Evolutionary conservation across 1,140 invertebrate genomes (phyloP).

Genomic region (Procambarus clarkii): DNA sequence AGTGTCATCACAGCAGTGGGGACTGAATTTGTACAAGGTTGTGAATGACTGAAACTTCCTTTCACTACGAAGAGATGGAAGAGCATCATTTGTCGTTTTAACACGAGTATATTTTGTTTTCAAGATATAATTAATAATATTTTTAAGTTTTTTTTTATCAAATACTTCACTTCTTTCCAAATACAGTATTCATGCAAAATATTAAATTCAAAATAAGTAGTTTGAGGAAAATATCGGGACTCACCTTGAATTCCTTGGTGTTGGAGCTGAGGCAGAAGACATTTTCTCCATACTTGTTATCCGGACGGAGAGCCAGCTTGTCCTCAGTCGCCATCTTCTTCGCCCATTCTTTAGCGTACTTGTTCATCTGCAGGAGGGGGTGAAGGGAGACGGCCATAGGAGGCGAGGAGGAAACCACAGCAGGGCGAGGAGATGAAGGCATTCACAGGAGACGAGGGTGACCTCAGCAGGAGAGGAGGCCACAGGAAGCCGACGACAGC

Average conservation of each 20-base stretch:
- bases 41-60: no score
- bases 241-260: slow-evolving; percentile 52
- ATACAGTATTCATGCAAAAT: no score
- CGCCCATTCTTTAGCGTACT: slow-evolving; percentile 89
- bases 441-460: neutral
- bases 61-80: no score
- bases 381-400: neutral
- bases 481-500: neutral
- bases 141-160: no score
- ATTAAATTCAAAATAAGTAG: no score
- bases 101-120: no score
- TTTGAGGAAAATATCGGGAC: neutral
- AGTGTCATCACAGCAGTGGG: no score
- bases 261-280: slow-evolving; percentile 81
- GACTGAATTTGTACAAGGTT: no score
- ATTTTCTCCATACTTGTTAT: slow-evolving; percentile 84
- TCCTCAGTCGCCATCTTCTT: slow-evolving; percentile 83
- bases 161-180: no score
- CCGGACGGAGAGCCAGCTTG: slow-evolving; percentile 83
- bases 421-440: neutral
- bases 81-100: no score
- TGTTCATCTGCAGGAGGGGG: slow-evolving; percentile 78
- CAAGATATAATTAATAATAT: no score
- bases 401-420: neutral
- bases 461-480: neutral